phyloP scores from a whole-genome alignment of 2,888 invertebrate genomes.

The Erynnis tages region DNA sequence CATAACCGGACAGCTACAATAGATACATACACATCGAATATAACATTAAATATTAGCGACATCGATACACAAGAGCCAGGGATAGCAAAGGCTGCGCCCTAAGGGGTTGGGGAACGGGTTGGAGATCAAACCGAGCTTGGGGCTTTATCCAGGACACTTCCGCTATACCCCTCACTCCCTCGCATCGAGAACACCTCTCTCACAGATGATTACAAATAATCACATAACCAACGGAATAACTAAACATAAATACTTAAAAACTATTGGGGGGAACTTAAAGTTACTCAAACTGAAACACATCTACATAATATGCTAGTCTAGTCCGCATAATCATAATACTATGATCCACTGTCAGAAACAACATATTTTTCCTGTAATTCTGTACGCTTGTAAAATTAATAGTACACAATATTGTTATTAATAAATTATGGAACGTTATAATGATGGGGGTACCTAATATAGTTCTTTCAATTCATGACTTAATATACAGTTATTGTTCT shows the following conservation, averaged over 20 bases:
- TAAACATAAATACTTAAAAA: constrained; percentile 66
- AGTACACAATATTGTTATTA: constrained; percentile 11
- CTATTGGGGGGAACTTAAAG: constrained; percentile 61
- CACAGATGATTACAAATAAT: constrained; percentile 79
- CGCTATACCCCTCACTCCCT: constrained; percentile 81
- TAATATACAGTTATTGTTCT: not conserved
- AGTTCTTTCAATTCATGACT: not conserved
- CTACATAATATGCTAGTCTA: constrained; percentile 52
- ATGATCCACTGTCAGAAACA: constrained; percentile 34
- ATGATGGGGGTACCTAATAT: constrained; percentile 20
- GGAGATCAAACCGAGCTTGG: constrained; percentile 75
- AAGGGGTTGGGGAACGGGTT: constrained; percentile 66
- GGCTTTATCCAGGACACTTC: constrained; percentile 77
- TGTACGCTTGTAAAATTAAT: constrained; percentile 40
- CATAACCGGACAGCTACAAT: constrained; percentile 65
- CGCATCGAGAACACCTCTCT: constrained; percentile 82
- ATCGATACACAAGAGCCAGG: constrained; percentile 81
- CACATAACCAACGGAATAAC: constrained; percentile 72
- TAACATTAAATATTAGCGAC: constrained; percentile 69
- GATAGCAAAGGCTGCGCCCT: constrained; percentile 80
- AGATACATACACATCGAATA: constrained; percentile 72
- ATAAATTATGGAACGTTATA: constrained; percentile 26
- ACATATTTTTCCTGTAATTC: constrained; percentile 44
- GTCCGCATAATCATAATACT: too few relatives aligned
- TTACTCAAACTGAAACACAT: constrained; percentile 56